Percentiles rank a stretch among this genome's conserved stretches.
Evolutionary conservation across 2,888 invertebrate species (phyloP).

Genomic region (Resseliella maxima): DNA sequence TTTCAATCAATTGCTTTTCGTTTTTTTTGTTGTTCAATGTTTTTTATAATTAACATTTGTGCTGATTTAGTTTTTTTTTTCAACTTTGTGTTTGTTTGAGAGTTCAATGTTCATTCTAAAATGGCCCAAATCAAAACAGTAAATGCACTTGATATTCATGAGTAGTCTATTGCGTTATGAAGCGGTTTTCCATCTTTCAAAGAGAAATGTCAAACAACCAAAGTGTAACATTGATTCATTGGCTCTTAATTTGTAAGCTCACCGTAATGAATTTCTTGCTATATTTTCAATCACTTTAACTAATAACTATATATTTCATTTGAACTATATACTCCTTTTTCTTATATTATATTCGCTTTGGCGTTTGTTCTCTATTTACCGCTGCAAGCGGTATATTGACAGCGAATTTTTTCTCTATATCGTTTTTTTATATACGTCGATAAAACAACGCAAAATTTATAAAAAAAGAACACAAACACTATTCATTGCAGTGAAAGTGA

Average conservation of each 20-base stretch:
- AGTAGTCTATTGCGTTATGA: background rate
- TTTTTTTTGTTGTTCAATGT: background rate
- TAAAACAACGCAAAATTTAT: background rate
- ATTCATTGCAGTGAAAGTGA: background rate
- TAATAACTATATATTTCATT: background rate
- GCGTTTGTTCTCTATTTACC: conserved; percentile 41
- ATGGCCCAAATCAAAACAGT: background rate
- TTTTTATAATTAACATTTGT: background rate
- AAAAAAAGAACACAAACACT: no score
- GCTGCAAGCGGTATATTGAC: conserved; percentile 49
- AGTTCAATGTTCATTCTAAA: background rate
- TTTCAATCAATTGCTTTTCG: background rate
- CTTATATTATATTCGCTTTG: background rate
- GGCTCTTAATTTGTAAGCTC: background rate
- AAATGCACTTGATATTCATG: background rate
- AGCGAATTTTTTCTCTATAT: background rate
- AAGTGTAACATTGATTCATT: background rate
- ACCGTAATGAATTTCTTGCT: background rate
- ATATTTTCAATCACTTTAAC: background rate
- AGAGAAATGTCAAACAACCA: conserved; percentile 19
- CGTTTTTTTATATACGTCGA: background rate
- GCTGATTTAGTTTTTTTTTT: background rate
- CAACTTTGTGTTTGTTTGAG: background rate
- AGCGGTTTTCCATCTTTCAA: background rate
- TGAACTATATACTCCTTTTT: no score